These are phyloP conservation scores for Lucilia sericata DNA, from an alignment of 1,140 invertebrate species.

Conservation along the genomic window DNA sequence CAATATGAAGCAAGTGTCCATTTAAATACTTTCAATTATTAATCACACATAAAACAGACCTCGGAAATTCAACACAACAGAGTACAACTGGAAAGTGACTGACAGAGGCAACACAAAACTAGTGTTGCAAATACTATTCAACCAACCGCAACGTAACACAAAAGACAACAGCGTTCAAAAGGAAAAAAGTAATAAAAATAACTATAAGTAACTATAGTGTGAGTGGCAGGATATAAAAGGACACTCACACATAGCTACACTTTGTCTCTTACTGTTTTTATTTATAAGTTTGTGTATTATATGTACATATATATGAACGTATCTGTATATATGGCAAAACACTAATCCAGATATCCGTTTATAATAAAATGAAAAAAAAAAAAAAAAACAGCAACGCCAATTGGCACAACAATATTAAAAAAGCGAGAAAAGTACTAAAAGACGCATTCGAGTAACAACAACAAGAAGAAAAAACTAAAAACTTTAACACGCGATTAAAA, in stretches of 20 bases:
- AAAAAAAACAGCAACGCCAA: background rate
- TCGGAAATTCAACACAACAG: too few relatives aligned
- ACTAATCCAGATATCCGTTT: slow-evolving; percentile 34
- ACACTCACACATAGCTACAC: background rate
- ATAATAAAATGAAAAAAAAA: background rate
- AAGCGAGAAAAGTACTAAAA: background rate
- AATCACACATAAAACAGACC: slow-evolving; percentile 27
- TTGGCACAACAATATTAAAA: background rate
- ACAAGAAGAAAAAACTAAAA: background rate
- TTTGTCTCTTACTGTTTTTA: too few relatives aligned
- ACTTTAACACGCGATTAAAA: background rate
- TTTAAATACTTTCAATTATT: slow-evolving; percentile 42
- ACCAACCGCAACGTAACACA: background rate
- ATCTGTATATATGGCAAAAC: background rate
- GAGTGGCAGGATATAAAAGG: background rate
- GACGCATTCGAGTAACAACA: background rate
- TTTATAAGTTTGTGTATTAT: background rate
- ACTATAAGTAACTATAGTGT: background rate
- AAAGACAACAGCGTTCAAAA: background rate
- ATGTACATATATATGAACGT: background rate
- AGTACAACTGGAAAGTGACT: background rate
- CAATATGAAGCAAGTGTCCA: slow-evolving; percentile 37
- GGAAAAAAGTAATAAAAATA: background rate
- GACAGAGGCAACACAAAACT: background rate
- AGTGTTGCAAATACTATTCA: slow-evolving; percentile 20